Evolutionary conservation across 2,797 vertebrate species (phyloP).

Genomic region (Gallinago nigripennis): DNA sequence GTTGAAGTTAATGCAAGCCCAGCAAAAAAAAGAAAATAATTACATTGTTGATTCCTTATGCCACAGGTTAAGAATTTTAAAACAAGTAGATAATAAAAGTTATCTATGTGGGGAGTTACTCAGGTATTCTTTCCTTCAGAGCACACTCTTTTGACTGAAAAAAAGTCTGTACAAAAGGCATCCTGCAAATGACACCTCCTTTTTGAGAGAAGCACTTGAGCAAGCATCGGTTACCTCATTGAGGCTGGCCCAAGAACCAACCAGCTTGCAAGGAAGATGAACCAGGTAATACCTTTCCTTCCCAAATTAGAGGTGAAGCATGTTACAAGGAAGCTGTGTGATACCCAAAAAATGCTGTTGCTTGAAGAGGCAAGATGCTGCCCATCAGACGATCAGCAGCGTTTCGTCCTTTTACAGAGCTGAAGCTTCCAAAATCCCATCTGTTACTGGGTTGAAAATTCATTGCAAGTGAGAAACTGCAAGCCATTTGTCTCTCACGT

Average conservation of each 20-base stretch:
- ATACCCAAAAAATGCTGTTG: neutral
- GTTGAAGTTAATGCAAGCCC: neutral
- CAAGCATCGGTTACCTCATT: fast-evolving
- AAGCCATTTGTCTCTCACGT: neutral
- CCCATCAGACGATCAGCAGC: neutral
- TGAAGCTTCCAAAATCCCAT: neutral
- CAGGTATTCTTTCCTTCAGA: neutral
- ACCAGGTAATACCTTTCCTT: neutral
- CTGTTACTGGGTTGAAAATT: neutral
- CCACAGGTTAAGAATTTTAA: neutral
- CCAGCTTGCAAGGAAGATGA: neutral
- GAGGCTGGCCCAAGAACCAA: neutral
- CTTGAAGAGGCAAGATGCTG: neutral
- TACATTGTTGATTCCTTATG: neutral
- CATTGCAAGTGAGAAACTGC: neutral
- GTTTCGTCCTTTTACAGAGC: neutral
- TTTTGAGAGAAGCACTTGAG: neutral
- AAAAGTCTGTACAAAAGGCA: neutral
- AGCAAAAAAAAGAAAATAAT: neutral
- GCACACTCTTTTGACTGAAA: neutral
- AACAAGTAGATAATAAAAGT: neutral
- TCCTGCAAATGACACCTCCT: neutral
- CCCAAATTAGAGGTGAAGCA: neutral
- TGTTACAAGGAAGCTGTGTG: neutral
- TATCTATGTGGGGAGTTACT: neutral